Conservation (phyloP, 2,113 vertebrate species). For the Cynoglossus semilaevis region DNA sequence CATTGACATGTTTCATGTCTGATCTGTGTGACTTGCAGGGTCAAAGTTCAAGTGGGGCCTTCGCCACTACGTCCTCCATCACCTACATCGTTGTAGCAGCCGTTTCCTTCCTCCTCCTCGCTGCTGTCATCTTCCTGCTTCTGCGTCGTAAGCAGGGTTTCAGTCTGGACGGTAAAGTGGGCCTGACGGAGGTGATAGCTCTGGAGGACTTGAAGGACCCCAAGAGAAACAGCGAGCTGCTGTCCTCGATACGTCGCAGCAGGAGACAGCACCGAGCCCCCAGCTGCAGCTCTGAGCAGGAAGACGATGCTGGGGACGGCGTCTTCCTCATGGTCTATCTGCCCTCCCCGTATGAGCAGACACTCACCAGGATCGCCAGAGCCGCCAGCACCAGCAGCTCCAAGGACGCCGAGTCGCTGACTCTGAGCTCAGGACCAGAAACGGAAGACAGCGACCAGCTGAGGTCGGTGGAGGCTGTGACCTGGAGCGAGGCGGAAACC, state of each 20-base stretch:
- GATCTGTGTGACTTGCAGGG: conserved; percentile 20
- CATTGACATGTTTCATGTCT: background rate
- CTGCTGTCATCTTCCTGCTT: conserved; percentile 32
- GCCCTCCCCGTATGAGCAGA: conserved; percentile 84
- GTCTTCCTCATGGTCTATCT: conserved; percentile 74
- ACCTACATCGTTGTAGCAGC: conserved; percentile 45
- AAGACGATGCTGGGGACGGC: conserved; percentile 63
- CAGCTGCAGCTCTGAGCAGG: conserved; percentile 56
- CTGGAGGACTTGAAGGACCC: conserved; percentile 73
- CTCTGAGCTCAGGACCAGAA: conserved; percentile 38
- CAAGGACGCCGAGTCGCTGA: conserved; percentile 49
- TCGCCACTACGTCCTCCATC: conserved; percentile 19
- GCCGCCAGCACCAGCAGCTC: conserved; percentile 70
- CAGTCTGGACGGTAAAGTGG: conserved; percentile 35
- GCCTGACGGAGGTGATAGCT: conserved; percentile 77
- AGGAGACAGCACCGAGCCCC: conserved; percentile 33
- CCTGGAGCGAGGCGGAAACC: background rate
- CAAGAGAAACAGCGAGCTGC: conserved; percentile 66
- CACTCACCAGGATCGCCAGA: conserved; percentile 74
- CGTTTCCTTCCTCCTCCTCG: conserved; percentile 55
- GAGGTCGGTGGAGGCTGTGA: background rate
- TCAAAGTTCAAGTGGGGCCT: conserved; percentile 46
- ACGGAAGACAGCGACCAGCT: conserved; percentile 2
- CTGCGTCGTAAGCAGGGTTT: conserved; percentile 63
- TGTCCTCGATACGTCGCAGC: conserved; percentile 57